Evolutionary conservation across 2,888 invertebrate species (phyloP), one percentile per base, ranked within the genome.

Genomic region (Candidula unifasciata): DNA sequence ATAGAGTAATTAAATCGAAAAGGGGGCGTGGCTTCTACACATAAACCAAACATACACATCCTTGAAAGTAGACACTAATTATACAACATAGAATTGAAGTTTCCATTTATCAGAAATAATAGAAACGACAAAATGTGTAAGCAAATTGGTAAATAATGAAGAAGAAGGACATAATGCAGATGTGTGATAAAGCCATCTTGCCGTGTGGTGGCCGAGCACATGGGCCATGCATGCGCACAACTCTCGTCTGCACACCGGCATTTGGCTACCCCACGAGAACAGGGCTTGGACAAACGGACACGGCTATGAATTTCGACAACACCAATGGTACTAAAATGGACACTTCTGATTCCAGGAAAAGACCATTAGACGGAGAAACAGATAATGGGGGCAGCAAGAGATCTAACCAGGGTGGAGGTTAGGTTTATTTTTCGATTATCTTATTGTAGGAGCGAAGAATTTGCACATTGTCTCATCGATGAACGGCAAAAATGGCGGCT

Each of bases 391-490:
- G 92, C 89, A 92, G 92, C 88, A 93, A 93, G 89, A 88, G 93
- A 90, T 93, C 93, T 88, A 93, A 93, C 89, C 93, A 92, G 90
- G 93, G 93, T 87, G 91, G 90, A 91, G 92, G 93, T 93, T 89
- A 90, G 91, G 86, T 86, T 88, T 88, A 86, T 88, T 90, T 87
- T 88, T 88, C 87, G 74, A 71, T 88, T 86, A 88, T 88, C 86
- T 90, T 85, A 77, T 27, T 82, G 80, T 86, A 80, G 66, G 74
- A 83, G 85, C 84, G 79, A 84, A 86, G 83, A 78, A 85, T 88
- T 87, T 83, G 84, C 79, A 84, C 69, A 85, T 78, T 80, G 80
- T 86, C 76, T 84, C 88, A 68, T 88, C 87, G 88, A 87, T 89
- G 86, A 80, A 89, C 88, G 89, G 89, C 89, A 91, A 92, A 92